Base-by-base conservation (phyloP, 1,140 invertebrate species). In the Semibalanus balanoides region DNA sequence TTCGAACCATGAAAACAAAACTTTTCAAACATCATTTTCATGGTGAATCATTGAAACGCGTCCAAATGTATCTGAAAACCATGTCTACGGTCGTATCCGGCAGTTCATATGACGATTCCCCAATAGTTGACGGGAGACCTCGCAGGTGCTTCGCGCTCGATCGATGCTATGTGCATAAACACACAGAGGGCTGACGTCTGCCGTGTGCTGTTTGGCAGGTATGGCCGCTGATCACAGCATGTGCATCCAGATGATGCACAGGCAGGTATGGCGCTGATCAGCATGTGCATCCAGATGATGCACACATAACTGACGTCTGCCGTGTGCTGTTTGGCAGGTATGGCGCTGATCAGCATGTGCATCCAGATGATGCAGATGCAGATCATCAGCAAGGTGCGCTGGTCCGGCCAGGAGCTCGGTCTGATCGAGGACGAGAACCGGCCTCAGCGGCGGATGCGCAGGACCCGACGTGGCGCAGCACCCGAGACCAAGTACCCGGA, bases 211-310 rank as follows among this genome's bases (percentile, higher is more conserved):
- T 74, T 74, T 17, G 0, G 5, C 51, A 79, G 78, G 87, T 9
- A 88, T 88, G 87, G 87, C 87, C n/a, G 22, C 84, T 88, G 35
- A 77, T 88, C 29, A 86, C n/a, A n/a, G 87, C 71, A 88, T 88
- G 87, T 86, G 85, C 76, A 87, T 88, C 80, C 84, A 86, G 40
- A 82, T 88, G 75, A 85, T 86, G 82, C 85, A 86, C 76, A 84
- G 0, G 9, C 69, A 79, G 78, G 87, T 7, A 88, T 88, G 87
- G 87, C n/a, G 22, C 84, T 88, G 35, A 77, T 88, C 29, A 86
- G 87, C 71, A 88, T 88, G 87, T 86, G 85, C 76, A 87, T 88
- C 80, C 84, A 86, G 40, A 82, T 88, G 75, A 85, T 86, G 82
- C 85, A 86, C 76, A 84, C 85, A 76, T 83, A 85, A 76, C 74